Conservation (phyloP, 2,888 invertebrate genomes). For the Tinea pellionella region DNA sequence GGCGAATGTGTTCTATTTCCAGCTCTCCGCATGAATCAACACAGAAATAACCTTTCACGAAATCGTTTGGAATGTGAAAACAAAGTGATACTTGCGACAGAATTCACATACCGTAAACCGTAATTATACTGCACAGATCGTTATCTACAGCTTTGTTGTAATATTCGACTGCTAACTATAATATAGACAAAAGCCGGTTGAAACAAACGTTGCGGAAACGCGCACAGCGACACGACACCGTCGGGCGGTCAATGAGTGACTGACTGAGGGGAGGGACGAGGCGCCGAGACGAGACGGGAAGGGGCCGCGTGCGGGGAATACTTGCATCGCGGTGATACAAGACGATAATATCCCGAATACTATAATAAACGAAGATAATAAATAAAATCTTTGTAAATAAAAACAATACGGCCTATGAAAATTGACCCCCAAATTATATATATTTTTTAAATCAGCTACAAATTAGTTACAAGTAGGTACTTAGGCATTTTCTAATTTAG, state of each 20-base stretch:
- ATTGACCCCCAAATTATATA: too few species aligned
- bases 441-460: too few species aligned
- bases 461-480: too few species aligned
- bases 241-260: slow-evolving; percentile 57
- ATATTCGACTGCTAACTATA: slow-evolving; percentile 31
- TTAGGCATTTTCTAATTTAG: too few species aligned
- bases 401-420: neutral
- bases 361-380: neutral
- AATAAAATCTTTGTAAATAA: neutral
- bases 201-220: slow-evolving; percentile 29
- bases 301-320: slow-evolving; percentile 19
- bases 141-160: slow-evolving; percentile 42
- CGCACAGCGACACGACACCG: slow-evolving; percentile 39
- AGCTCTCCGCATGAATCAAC: slow-evolving; percentile 68
- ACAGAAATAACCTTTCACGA: slow-evolving; percentile 68
- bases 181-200: slow-evolving; percentile 52
- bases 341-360: neutral
- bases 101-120: slow-evolving; percentile 62
- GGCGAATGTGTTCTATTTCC: slow-evolving; percentile 58
- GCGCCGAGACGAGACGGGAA: slow-evolving; percentile 20
- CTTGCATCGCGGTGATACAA: neutral
- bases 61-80: slow-evolving; percentile 50
- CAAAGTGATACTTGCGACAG: slow-evolving; percentile 44
- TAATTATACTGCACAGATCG: slow-evolving; percentile 57
- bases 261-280: slow-evolving; percentile 29